Evolutionary conservation across 2,797 vertebrate species (phyloP).

Genomic region (Peromyscus melanophrys): DNA sequence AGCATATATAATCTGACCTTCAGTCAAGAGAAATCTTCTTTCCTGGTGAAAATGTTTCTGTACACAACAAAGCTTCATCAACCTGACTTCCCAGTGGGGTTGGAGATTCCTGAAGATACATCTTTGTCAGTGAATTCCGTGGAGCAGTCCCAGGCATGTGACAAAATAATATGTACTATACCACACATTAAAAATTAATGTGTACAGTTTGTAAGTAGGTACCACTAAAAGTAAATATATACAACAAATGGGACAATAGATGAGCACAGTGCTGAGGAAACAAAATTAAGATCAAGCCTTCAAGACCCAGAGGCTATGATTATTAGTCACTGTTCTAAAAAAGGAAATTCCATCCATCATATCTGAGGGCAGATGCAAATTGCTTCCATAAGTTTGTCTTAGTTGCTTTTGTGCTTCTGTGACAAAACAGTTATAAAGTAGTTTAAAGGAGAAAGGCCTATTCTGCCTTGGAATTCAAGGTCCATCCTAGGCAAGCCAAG

Average conservation of each 20-base stretch:
- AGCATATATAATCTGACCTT: background rate
- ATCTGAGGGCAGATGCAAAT: background rate
- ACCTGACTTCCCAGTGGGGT: rapidly evolving
- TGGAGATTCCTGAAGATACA: background rate
- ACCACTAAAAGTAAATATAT: background rate
- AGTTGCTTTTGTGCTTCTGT: background rate
- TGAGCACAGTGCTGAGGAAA: background rate
- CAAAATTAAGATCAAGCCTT: background rate
- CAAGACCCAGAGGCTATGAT: background rate
- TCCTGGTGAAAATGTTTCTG: background rate
- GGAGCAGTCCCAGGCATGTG: background rate
- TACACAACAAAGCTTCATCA: background rate
- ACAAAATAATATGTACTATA: background rate
- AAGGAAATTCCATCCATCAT: background rate
- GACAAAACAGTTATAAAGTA: background rate
- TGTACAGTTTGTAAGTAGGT: background rate
- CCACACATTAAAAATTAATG: background rate
- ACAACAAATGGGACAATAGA: no score
- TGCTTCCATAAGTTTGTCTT: background rate
- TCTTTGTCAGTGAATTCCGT: background rate
- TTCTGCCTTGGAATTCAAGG: background rate
- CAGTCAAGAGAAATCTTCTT: background rate
- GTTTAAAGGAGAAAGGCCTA: background rate
- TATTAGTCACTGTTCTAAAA: background rate
- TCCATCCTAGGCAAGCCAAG: background rate